Base-by-base conservation (phyloP, 2,113 vertebrate species). In the Peromyscus polionotus region DNA sequence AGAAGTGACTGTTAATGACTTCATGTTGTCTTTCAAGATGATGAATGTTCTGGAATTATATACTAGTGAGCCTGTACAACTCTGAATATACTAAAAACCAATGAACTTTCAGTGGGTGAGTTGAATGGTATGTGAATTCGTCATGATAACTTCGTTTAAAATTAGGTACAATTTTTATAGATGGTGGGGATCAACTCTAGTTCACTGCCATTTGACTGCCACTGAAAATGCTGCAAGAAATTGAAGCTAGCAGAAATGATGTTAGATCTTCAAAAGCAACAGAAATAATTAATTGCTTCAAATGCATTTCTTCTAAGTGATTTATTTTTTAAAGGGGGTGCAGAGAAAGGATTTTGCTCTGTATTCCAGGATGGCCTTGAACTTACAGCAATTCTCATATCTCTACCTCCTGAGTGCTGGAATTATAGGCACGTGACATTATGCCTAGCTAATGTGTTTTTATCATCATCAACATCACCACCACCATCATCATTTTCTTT, bases 271-370 rank as follows among this genome's bases (percentile, higher is more conserved):
- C 13, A 12, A 19, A 87, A 79, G 26, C 14, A 61, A 73, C n/a
- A 72, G 48, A 91, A 94, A 95, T 68, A n/a, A 16, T 70, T 88
- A 85, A 75, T 10, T 48, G 14, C 59, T 68, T 81, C 87, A 91
- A 76, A 26, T 45, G 1, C 7, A 67, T 45, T 72, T 81, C 63
- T 42, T 86, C 28, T 86, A 10, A 48, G 9, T 88, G 31, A 36
- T 70, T 88, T 72, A 8, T 14, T 80, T 81, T 81, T 73, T 61
- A 75, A 73, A 90, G 1, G 33, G 19, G 33, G 12, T 57, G 36
- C 11, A 51, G 51, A 88, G 36, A 39, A 24, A 88, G 7, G 36
- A 12, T 14, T 39, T 57, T 88, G 33, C 36, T 73, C 13, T 73
- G 36, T 39, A 39, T 72, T 57, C 14, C 7, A 73, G 86, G 48